Evolutionary conservation across 2,113 vertebrate genomes (phyloP).

Genomic region (Entomyzon cyanotis): DNA sequence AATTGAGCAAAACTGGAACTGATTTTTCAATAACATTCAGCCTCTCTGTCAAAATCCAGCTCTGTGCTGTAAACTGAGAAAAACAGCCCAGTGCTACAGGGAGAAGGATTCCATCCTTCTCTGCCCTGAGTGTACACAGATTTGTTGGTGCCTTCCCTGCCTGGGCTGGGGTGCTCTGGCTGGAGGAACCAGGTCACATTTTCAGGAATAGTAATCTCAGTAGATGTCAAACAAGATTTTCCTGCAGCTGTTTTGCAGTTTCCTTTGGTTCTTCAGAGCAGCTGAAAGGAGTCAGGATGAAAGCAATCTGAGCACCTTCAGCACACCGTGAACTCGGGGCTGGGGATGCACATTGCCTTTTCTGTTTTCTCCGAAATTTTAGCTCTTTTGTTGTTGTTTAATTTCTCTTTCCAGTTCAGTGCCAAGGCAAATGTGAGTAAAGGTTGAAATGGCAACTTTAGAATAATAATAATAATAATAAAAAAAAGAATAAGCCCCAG

Average conservation of each 20-base stretch:
- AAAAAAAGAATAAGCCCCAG: background rate
- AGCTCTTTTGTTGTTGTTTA: background rate
- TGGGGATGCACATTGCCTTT: background rate
- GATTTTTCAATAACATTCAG: background rate
- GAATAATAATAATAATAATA: background rate
- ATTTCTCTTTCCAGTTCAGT: slow-evolving; percentile 11
- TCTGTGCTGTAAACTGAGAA: background rate
- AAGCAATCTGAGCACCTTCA: background rate
- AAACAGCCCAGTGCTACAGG: background rate
- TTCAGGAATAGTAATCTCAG: background rate
- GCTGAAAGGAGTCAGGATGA: background rate
- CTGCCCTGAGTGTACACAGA: accelerated
- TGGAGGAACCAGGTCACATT: background rate
- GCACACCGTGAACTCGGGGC: accelerated
- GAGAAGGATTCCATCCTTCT: background rate
- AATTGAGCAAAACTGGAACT: slow-evolving; percentile 8
- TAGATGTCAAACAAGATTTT: background rate
- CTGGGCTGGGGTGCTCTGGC: background rate
- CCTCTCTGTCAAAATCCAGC: background rate
- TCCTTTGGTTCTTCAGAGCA: background rate
- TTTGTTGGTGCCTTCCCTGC: background rate
- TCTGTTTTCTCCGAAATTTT: background rate
- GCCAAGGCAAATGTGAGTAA: background rate
- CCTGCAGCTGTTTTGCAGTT: slow-evolving; percentile 6
- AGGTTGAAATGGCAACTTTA: background rate